phyloP scores from a whole-genome alignment of 2,888 invertebrate species.

The Scelioninae gen. 2 region DNA sequence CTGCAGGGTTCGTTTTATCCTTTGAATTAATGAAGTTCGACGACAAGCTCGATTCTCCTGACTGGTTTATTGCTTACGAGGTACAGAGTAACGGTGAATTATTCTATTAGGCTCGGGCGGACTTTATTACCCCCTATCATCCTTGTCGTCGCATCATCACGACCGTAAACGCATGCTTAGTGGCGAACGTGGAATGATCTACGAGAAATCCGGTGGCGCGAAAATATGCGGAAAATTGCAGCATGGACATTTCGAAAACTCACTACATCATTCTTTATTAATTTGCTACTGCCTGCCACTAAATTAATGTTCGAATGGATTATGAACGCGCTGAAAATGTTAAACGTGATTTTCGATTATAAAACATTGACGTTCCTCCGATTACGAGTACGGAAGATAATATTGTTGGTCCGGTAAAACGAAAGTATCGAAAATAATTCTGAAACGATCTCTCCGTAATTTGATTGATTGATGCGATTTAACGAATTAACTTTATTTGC shows the following conservation, averaged over 20 bases:
- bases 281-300: conserved; percentile 1
- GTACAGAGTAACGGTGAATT: conserved; percentile 62
- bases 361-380: too few species aligned
- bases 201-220: conserved; percentile 45
- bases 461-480: too few species aligned
- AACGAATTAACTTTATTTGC: too few species aligned
- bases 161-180: conserved; percentile 60
- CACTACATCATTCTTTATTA: conserved; percentile 10
- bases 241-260: conserved; percentile 17
- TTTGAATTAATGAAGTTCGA: conserved; percentile 49
- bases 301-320: not conserved
- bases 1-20: conserved; percentile 35
- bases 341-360: too few species aligned
- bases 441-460: too few species aligned
- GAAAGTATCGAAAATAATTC: too few species aligned
- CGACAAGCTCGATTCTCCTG: conserved; percentile 46
- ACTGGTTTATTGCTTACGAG: conserved; percentile 53
- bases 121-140: conserved; percentile 63
- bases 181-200: conserved; percentile 45
- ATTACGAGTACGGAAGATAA: too few species aligned
- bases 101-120: conserved; percentile 62
- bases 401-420: too few species aligned
- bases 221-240: conserved; percentile 44
- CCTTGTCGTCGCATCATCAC: conserved; percentile 61
- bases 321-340: too few species aligned